Evolutionary conservation across 2,797 vertebrate genomes (phyloP), one percentile per base, ranked within the genome.

Genomic region (Taeniopygia guttata): DNA sequence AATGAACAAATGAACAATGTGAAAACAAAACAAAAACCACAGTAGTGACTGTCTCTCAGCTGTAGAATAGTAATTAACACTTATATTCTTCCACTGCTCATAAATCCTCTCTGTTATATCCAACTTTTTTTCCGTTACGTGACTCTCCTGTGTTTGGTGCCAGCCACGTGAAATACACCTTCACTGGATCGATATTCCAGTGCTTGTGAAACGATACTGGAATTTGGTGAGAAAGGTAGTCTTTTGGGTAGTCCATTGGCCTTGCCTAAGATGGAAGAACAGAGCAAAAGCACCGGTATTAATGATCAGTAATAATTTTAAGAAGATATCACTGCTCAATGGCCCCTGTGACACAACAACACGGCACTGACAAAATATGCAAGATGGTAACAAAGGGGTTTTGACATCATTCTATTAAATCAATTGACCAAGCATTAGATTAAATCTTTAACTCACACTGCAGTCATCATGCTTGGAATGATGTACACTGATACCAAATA

Each of bases 191-290:
- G 3, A 99, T 98, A 96, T 99, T 99, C 99, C 99, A 99, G 97
- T 99, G 99, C 97, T 99, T 99, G 96, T 99, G 99, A 97, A 99
- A 99, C 1, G 99, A 99, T 89, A 99, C 96, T 32, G 99, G 99
- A 92, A 99, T 98, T 92, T 99, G 99, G 97, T 99, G 99, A 93
- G 99, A 98, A 93, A 99, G 97, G 84, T 98, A 98, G 89, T 98
- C 99, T 92, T 97, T 98, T 42, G 99, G 97, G 55, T 99, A 99
- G 97, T 99, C 99, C 93, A 98, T 98, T 14, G 99, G 99, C 51
- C 99, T 98, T 34, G 99, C 99, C 99, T 99, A 84, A 17, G 18
- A 48, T 10, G 15, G 74, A 55, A 84, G 94, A 86, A 96, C 94
- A 94, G 89, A 94, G 78, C 45, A 88, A 49, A 94, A 42, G 22